phyloP scores from a whole-genome alignment of 2,113 vertebrate genomes.

The Thymallus thymallus region DNA sequence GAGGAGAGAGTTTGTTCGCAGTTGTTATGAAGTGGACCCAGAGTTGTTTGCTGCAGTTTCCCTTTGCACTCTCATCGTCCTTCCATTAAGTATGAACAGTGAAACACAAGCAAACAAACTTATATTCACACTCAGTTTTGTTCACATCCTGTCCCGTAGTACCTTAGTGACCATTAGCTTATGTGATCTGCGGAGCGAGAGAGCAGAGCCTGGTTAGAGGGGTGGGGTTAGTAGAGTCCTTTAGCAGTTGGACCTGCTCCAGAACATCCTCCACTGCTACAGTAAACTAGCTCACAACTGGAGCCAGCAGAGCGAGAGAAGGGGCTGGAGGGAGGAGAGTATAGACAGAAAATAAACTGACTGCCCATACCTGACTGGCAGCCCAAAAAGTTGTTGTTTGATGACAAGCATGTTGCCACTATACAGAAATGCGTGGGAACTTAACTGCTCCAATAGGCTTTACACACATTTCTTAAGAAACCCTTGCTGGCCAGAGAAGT shows the following conservation, averaged over 20 bases:
- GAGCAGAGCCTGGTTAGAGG: constrained; percentile 31
- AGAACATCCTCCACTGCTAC: constrained; percentile 43
- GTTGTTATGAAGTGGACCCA: constrained; percentile 17
- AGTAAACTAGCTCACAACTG: constrained; percentile 46
- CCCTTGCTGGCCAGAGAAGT: constrained; percentile 49
- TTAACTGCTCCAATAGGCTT: background rate
- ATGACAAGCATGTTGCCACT: background rate
- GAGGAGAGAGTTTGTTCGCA: constrained; percentile 29
- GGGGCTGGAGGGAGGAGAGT: constrained; percentile 26
- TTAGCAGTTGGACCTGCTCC: constrained; percentile 55
- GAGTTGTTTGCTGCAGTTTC: constrained; percentile 8
- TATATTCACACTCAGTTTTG: background rate
- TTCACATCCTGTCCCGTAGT: background rate
- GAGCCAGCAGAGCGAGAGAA: constrained; percentile 13
- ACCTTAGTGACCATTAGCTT: constrained; percentile 9
- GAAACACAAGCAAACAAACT: constrained; percentile 16
- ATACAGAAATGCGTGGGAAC: background rate
- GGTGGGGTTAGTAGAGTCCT: constrained; percentile 30
- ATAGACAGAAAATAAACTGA: constrained; percentile 10
- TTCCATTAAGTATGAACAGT: background rate
- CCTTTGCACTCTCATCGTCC: background rate
- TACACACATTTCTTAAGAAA: constrained; percentile 22
- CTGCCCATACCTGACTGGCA: background rate
- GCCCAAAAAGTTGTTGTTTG: constrained; percentile 28
- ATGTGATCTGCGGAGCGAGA: constrained; percentile 19